These are phyloP conservation scores for Varanus salvator DNA, from an alignment of 2,113 vertebrate genomes.

Conservation along the genomic window DNA sequence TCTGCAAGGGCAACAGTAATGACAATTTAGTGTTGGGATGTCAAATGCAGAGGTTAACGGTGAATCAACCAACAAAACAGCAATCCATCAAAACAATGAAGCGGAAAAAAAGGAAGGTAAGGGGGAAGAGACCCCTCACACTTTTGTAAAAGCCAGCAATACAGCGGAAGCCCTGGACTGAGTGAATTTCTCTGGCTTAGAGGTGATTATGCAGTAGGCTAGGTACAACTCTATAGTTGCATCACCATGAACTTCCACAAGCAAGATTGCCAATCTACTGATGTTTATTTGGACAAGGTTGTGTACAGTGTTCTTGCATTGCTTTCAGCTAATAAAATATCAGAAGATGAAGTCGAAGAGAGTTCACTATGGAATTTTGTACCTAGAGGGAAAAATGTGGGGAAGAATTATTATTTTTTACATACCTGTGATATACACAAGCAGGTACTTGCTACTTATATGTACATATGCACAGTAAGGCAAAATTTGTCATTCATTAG, in stretches of 20 bases:
- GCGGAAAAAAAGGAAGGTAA: too few species aligned
- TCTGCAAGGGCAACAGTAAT: background rate
- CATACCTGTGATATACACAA: conserved; percentile 17
- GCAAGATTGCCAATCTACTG: conserved; percentile 59
- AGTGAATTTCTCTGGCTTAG: conserved; percentile 10
- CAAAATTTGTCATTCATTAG: background rate
- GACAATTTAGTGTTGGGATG: background rate
- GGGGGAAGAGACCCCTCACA: conserved; percentile 4
- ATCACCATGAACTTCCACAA: conserved; percentile 60
- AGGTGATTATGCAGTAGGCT: background rate
- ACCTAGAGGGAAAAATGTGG: conserved; percentile 5
- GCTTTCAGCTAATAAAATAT: conserved; percentile 44
- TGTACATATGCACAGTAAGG: background rate
- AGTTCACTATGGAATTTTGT: conserved; percentile 59
- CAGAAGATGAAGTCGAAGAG: conserved; percentile 38
- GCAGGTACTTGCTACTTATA: conserved; percentile 17
- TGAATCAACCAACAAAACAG: background rate
- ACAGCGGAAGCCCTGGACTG: conserved; percentile 1
- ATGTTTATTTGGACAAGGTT: conserved; percentile 68
- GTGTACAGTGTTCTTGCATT: conserved; percentile 62
- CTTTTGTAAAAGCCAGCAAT: background rate
- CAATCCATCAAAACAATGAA: background rate
- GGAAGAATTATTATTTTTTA: conserved; percentile 21
- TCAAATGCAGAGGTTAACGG: background rate
- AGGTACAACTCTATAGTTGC: conserved; percentile 33